These are phyloP conservation scores for Cheilosia vernalis DNA, from an alignment of 2,888 invertebrate genomes.

Conservation along the genomic window DNA sequence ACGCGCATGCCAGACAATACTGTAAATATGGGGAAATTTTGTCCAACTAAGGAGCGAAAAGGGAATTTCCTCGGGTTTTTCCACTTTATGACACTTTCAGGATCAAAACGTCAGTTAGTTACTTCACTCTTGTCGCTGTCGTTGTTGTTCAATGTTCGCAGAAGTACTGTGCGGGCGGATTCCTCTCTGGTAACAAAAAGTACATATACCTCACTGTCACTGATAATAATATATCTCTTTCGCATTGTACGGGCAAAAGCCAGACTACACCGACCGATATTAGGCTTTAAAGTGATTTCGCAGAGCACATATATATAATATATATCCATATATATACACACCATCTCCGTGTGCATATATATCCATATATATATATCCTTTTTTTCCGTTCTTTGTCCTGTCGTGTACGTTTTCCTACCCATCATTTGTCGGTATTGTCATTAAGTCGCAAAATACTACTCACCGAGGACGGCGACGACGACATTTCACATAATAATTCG, in stretches of 20 bases:
- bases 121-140: constrained; percentile 67
- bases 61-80: constrained; percentile 27
- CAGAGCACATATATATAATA: constrained; percentile 37
- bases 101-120: constrained; percentile 70
- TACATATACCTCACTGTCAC: constrained; percentile 41
- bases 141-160: constrained; percentile 49
- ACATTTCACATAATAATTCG: constrained; percentile 49
- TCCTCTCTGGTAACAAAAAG: constrained; percentile 31
- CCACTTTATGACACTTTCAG: constrained; percentile 63
- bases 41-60: constrained; percentile 46
- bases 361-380: constrained; percentile 33
- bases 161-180: constrained; percentile 57
- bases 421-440: constrained; percentile 63
- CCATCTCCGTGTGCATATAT: neutral
- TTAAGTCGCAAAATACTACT: constrained; percentile 62
- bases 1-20: constrained; percentile 39
- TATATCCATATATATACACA: constrained; percentile 2
- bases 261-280: constrained; percentile 37
- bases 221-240: constrained; percentile 59
- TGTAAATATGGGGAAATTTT: constrained; percentile 64
- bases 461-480: constrained; percentile 45
- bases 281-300: constrained; percentile 49
- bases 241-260: constrained; percentile 23
- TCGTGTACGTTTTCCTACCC: constrained; percentile 60
- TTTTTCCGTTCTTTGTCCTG: constrained; percentile 62